Base-by-base conservation (phyloP, 2,113 vertebrate species). In the Galbula dea region DNA sequence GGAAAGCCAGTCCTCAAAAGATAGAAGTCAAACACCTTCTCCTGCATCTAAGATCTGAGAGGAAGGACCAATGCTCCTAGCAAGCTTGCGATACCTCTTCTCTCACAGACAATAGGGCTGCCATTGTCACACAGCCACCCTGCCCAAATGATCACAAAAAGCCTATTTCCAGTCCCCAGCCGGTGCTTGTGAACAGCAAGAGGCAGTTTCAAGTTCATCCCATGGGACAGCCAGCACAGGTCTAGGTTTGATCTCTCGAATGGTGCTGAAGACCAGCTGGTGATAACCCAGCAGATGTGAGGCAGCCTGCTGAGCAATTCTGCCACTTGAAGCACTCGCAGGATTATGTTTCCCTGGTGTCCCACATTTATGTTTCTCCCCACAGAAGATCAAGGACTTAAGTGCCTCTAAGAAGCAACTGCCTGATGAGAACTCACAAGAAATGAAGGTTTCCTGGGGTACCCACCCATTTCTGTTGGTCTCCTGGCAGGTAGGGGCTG, bases 51-150 rank as follows among this genome's bases (percentile, higher is more conserved):
- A 88, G 30, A n/a, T 21, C 17, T 13, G 10, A 72, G 45, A 83
- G n/a, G 30, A 79, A 41, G 66, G 51, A 36, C 36, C n/a, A 72
- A 37, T 19, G 7, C 17, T 37, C 43, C 7, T 27, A 39, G 27
- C 19, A 83, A 46, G 7, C 8, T 68, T 72, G 17, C 30, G 55
- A 10, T 51, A 27, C 39, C n/a, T 79, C 39, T 23, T 39, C 30
- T 75, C 45, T 57, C 0, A 0, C 27, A 77, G n/a, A n/a, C 43
- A 45, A 10, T 26, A 0, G 1, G 19, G 32, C 55, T 74, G 39
- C 49, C 9, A 13, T 36, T 21, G 29, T 81, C 57, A 36, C 32
- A 52, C 8, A 43, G 59, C 34, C 61, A 76, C 2, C 30, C 37
- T 24, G 11, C 10, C 36, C 2, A 2, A 75, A 75, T 0, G 5